Percentiles rank a stretch among this genome's conserved stretches.
Conservation (phyloP, 2,113 vertebrate species). For the Platichthys flesus region DNA sequence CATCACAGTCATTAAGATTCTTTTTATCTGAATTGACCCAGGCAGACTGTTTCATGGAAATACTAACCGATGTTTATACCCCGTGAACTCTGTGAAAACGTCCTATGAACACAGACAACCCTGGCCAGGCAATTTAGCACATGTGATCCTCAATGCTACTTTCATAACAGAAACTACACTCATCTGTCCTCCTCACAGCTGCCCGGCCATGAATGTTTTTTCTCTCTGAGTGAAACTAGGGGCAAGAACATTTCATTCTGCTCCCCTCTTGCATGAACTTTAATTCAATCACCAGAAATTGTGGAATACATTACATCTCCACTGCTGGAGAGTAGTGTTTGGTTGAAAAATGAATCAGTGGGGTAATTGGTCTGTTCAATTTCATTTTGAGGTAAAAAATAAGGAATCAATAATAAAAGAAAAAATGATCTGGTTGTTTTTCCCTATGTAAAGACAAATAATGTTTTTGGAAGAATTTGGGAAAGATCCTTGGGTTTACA, state of each 20-base stretch:
- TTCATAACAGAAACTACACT: neutral
- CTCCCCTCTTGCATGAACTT: neutral
- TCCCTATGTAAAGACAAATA: too few species aligned
- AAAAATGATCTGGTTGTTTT: too few species aligned
- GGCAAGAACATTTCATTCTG: neutral
- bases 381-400: too few species aligned
- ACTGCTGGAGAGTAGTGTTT: neutral
- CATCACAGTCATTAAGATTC: neutral
- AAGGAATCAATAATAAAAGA: too few species aligned
- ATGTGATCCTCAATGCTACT: neutral
- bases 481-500: neutral
- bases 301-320: too few species aligned
- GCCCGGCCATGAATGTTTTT: neutral
- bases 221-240: neutral
- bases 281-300: too few species aligned
- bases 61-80: neutral
- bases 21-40: slow-evolving; percentile 3
- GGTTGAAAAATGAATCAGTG: neutral
- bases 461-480: neutral
- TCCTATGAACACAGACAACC: neutral
- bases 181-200: neutral
- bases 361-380: too few species aligned
- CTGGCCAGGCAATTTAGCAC: neutral
- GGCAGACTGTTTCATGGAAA: slow-evolving; percentile 18
- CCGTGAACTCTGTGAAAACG: slow-evolving; percentile 8